phyloP scores from a whole-genome alignment of 1,140 invertebrate species.

The Aporrectodea caliginosa region DNA sequence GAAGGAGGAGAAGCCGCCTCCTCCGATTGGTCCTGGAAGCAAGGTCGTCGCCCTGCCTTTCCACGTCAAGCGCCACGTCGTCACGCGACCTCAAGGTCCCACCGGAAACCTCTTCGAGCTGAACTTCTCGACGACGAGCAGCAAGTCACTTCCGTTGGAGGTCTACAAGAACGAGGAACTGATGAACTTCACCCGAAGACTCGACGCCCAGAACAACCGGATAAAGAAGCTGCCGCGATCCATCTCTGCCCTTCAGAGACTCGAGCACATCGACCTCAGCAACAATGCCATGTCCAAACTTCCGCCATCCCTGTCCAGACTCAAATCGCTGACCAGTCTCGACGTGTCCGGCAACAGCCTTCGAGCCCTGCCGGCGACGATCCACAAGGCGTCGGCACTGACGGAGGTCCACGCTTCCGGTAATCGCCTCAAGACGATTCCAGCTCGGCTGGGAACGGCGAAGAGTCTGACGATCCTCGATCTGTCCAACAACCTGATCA shows the following conservation, averaged over 20 bases:
- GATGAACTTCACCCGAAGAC: slow-evolving; percentile 35
- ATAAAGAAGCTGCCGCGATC: slow-evolving; percentile 47
- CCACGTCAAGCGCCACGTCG: slow-evolving; percentile 40
- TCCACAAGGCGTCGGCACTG: slow-evolving; percentile 47
- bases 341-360: slow-evolving; percentile 48
- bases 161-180: slow-evolving; percentile 51
- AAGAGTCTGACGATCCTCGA: slow-evolving; percentile 45
- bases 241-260: slow-evolving; percentile 40
- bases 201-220: slow-evolving; percentile 44
- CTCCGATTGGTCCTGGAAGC: slow-evolving; percentile 46
- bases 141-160: slow-evolving; percentile 44
- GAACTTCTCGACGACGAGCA: slow-evolving; percentile 26
- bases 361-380: slow-evolving; percentile 46
- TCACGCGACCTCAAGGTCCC: slow-evolving; percentile 31
- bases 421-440: slow-evolving; percentile 35
- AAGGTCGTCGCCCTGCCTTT: slow-evolving; percentile 46
- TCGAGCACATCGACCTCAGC: slow-evolving; percentile 40
- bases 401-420: slow-evolving; percentile 41
- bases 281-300: slow-evolving; percentile 42
- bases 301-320: slow-evolving; percentile 42
- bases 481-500: slow-evolving; percentile 45
- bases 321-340: slow-evolving; percentile 41
- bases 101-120: not conserved
- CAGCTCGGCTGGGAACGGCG: slow-evolving; percentile 43
- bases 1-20: slow-evolving; percentile 46